Percentiles rank a stretch among this genome's conserved stretches.
phyloP scores from a whole-genome alignment of 2,888 invertebrate species.

The Catocala sponsa region DNA sequence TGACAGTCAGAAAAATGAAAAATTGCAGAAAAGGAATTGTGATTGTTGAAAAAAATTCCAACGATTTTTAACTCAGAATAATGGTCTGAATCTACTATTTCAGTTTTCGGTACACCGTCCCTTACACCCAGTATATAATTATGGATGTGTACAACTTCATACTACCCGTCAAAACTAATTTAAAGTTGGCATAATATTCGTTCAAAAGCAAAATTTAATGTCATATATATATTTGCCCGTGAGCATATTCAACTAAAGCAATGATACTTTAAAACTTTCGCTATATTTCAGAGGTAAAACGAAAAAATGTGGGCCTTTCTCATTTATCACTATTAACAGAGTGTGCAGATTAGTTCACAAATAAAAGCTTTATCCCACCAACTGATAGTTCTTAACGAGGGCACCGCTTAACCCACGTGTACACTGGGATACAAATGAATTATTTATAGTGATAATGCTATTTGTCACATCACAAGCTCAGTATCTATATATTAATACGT shows the following conservation, averaged over 20 bases:
- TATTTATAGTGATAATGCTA: background rate
- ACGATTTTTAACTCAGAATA: too few relatives aligned
- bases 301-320: conserved; percentile 31
- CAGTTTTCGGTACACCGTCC: too few relatives aligned
- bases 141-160: too few relatives aligned
- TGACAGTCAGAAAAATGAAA: too few relatives aligned
- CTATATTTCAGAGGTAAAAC: conserved; percentile 17
- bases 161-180: too few relatives aligned
- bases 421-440: conserved; percentile 25
- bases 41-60: too few relatives aligned
- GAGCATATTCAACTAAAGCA: background rate
- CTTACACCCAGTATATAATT: too few relatives aligned
- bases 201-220: too few relatives aligned
- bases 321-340: conserved; percentile 66
- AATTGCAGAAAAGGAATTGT: too few relatives aligned
- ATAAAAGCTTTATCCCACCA: conserved; percentile 57
- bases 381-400: conserved; percentile 67
- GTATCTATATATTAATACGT: too few relatives aligned
- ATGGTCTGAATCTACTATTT: too few relatives aligned
- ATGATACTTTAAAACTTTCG: conserved; percentile 24
- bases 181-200: too few relatives aligned
- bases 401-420: conserved; percentile 38
- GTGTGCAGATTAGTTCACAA: conserved; percentile 63
- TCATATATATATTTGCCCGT: background rate
- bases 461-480: background rate